A percentile compares a stretch with the other conserved stretches of the same genome.
Conservation (phyloP, 2,888 invertebrate genomes). For the Brachycybe producta region DNA sequence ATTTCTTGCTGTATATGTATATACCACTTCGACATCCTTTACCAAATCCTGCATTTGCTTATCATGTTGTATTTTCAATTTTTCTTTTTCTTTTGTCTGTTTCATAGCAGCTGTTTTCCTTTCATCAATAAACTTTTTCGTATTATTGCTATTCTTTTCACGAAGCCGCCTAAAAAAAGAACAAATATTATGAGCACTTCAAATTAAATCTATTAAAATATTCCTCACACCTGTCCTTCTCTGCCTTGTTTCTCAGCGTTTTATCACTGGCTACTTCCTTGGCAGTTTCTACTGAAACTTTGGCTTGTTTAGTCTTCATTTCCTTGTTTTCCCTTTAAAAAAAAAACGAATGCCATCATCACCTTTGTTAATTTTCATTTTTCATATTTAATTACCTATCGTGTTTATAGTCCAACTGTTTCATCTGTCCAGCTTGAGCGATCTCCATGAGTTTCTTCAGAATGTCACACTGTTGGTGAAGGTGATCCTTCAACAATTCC, state of each 20-base stretch:
- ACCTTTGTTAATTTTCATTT: no score
- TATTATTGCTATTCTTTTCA: conserved; percentile 94
- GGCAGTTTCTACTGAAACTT: conserved; percentile 91
- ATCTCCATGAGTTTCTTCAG: conserved; percentile 64
- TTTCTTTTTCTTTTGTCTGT: conserved; percentile 80
- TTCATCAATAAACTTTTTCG: conserved; percentile 94
- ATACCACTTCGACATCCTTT: conserved; percentile 31
- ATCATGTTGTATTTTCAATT: conserved; percentile 78
- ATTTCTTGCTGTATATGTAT: conserved; percentile 3
- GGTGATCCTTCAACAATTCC: conserved; percentile 52
- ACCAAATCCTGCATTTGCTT: conserved; percentile 75
- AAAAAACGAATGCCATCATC: conserved; percentile 7
- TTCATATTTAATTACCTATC: conserved; percentile 48
- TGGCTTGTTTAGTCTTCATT: conserved; percentile 85
- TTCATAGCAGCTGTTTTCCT: conserved; percentile 74
- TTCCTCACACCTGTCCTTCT: conserved; percentile 58
- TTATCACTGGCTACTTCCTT: conserved; percentile 93
- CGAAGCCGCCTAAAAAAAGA: conserved; percentile 51
- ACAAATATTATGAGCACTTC: background rate
- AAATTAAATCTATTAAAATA: background rate
- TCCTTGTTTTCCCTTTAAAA: conserved; percentile 75
- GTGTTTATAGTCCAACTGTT: conserved; percentile 77
- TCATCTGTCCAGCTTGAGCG: conserved; percentile 70
- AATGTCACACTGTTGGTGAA: conserved; percentile 41
- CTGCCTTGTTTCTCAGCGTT: conserved; percentile 86